Evolutionary conservation across 2,797 vertebrate species (phyloP), one percentile per base, ranked within the genome.

Genomic region (Sebastes ruberrimus): DNA sequence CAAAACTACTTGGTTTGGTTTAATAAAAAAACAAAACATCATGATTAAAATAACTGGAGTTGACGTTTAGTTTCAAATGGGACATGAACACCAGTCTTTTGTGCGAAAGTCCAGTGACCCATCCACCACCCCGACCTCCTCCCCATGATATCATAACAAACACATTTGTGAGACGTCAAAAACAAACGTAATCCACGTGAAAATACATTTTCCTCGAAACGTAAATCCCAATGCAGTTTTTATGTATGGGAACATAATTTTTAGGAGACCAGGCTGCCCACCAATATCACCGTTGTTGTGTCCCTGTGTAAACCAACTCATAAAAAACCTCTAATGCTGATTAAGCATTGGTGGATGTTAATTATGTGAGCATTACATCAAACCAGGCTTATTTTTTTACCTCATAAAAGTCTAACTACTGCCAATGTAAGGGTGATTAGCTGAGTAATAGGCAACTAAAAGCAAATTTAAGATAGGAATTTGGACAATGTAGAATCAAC

Each of bases 1-100:
- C 46, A 20, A 49, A 49, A 20, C 18, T 8, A 49, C 46, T 0
- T 49, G 7, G 46, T 0, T 49, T 0, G 7, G 1, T 46, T 46
- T 46, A 42, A 18, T 46, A 18, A 16, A 46, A 42, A 46, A 42
- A 16, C n/a, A 46, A 6, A 6, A 0, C 6, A 46, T 46, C 42
- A 46, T 49, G 16, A 49, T 49, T 20, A 49, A 49, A 49, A 49
- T 49, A 1, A 49, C 46, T 49, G 46, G 7, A 49, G 46, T 2
- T 49, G 46, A 49, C 18, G 7, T 49, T 49, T 49, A 49, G 16
- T 49, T 49, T 49, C 18, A 49, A 4, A 16, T 46, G 42, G 42
- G 46, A 49, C 46, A 49, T 49, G 18, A 49, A 46, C 42, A 46
- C 3, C 6, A 49, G 46, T 49, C 46, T 49, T 18, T 18, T 49